Evolutionary conservation across 2,113 vertebrate species (phyloP), one percentile per base, ranked within the genome.

Genomic region (Xiphorhynchus elegans): DNA sequence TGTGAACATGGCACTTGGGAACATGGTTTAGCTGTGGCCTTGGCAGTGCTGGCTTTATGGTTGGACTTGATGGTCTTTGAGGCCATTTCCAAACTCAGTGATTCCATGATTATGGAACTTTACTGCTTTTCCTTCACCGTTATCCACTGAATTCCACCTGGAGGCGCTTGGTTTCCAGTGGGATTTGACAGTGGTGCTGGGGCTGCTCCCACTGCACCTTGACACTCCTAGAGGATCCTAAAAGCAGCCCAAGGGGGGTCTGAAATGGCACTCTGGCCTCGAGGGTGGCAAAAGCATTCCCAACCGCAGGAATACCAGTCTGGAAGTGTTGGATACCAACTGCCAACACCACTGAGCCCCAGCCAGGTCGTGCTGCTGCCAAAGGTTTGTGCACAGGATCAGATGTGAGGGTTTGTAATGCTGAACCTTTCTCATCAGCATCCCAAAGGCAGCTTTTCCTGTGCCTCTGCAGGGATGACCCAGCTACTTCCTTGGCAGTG

Each of bases 201-300:
- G 0, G 44, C 46, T 49, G 68, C 50, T 56, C 19, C 72, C 59
- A 12, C 25, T 52, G 6, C 2, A 0, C 39, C 7, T 1, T 40
- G 1, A 33, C 17, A 0, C 70, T 40, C n/a, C 46, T n/a, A 40
- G 33, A 8, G 77, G 21, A 55, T 20, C 29, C 53, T 31, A 13
- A 33, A 8, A 2, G 15, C 5, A 39, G 33, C 23, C 44, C 31
- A 0, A 0, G 2, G 1, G 0, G 13, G 20, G 2, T 33, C 1
- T 7, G 17, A 25, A 17, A 19, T 7, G 17, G 37, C 6, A 3
- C 17, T 11, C 31, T 62, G 10, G 42, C 40, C 67, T 67, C 9
- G 13, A 9, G 17, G 5, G 10, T 62, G 80, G 50, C 39, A 42
- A 13, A 59, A 77, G 31, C 21, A 3, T 17, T 13, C 26, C 2